Conservation (phyloP, 2,113 vertebrate genomes). For the Chelonoidis abingdonii region DNA sequence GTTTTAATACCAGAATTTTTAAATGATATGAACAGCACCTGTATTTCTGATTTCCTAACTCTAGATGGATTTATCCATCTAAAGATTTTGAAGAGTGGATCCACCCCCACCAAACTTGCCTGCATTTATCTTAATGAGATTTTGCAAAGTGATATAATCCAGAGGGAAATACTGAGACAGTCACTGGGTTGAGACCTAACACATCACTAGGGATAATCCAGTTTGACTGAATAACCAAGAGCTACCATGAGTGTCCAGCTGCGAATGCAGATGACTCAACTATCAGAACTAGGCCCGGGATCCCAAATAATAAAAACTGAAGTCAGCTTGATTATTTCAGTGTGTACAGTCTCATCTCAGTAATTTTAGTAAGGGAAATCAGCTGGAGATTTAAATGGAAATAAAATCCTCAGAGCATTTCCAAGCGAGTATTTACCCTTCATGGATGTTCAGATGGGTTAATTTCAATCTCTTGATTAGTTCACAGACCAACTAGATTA, state of each 20-base stretch:
- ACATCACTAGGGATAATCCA: neutral
- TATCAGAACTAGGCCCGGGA: neutral
- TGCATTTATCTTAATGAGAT: neutral
- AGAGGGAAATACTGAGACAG: neutral
- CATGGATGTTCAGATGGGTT: neutral
- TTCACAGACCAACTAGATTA: neutral
- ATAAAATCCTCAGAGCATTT: slow-evolving; percentile 30
- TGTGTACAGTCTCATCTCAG: slow-evolving; percentile 29
- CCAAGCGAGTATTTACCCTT: slow-evolving; percentile 33
- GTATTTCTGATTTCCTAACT: neutral
- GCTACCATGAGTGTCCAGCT: neutral
- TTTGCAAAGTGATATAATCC: neutral
- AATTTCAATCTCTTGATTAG: slow-evolving; percentile 35
- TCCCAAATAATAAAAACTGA: slow-evolving; percentile 7
- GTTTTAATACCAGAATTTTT: neutral
- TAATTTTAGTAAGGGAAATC: neutral
- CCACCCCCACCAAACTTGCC: neutral
- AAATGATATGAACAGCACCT: neutral
- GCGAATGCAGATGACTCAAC: neutral
- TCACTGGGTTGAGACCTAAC: neutral
- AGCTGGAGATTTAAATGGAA: slow-evolving; percentile 7
- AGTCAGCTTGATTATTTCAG: slow-evolving; percentile 27
- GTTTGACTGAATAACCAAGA: neutral
- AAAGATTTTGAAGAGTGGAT: neutral
- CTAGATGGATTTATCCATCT: neutral